Evolutionary conservation across 2,113 vertebrate genomes (phyloP), one percentile per base, ranked within the genome.

Genomic region (Laticauda colubrina): DNA sequence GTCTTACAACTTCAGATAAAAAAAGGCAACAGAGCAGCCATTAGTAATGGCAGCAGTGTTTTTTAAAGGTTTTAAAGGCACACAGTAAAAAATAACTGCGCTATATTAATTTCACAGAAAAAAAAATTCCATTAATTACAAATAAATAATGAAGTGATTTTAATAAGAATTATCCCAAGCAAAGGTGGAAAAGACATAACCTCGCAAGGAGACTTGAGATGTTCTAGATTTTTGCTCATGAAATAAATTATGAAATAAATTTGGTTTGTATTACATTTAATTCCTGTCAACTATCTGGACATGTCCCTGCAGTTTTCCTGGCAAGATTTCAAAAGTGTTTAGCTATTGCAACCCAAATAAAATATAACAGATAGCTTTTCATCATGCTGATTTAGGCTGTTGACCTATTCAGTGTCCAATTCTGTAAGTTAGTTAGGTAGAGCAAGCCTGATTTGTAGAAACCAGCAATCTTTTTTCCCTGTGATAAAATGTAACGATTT

Each of bases 1-100:
- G 54, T 92, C 93, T 95, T 93, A 56, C 29, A 15, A 54, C n/a
- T 91, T 59, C 91, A 90, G 93, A 94, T 93, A 11, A 92, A 81
- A 75, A 91, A 92, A 85, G 21, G 85, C 87, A 29, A 87, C 0
- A 26, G 6, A 43, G 18, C 86, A 54, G 75, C 94, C 18, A 81
- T 96, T 96, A 96, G 91, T 94, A 95, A 96, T 15, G 89, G 94
- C 89, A 94, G 92, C 95, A 48, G 94, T 93, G 95, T 92, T 51
- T 2, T 87, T 94, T 95, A 90, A 87, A 86, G 94, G 57, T 26
- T 96, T 97, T 94, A 93, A 92, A 94, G 93, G 39, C 55, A 64
- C 48, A 5, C 0, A 0, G 1, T 4, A 5, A 85, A 53, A 93
- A 53, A 48, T 56, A 11, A 2, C n/a, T 87, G 10, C 89, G 93